Percentiles rank a stretch among this genome's conserved stretches.
Conservation (phyloP, 2,113 vertebrate species). For the Mirounga angustirostris region DNA sequence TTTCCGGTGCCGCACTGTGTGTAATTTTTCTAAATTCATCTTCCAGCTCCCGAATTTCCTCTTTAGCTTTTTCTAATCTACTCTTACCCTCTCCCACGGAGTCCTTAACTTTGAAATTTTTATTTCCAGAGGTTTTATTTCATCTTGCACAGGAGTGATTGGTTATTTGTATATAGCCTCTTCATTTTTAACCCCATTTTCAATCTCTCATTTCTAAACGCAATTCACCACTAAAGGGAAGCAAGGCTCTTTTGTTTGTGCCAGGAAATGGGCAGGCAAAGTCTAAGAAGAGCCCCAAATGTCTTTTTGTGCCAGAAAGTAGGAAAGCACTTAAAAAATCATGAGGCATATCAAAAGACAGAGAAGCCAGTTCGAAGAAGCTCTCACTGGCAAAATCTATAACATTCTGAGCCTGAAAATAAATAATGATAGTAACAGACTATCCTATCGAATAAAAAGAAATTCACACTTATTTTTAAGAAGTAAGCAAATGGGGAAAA, state of each 20-base stretch:
- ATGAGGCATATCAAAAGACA: background rate
- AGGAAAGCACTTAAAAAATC: background rate
- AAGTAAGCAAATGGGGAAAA: background rate
- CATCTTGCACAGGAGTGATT: background rate
- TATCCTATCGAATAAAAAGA: background rate
- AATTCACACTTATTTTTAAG: background rate
- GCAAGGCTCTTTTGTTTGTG: background rate
- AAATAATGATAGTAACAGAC: background rate
- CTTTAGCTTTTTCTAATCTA: slow-evolving; percentile 49
- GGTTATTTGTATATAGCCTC: background rate
- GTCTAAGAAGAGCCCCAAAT: background rate
- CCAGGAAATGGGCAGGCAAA: background rate
- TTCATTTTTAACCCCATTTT: background rate
- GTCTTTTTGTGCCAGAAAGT: background rate
- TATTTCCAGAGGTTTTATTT: slow-evolving; percentile 20
- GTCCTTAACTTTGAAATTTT: slow-evolving; percentile 10
- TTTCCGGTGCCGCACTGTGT: background rate
- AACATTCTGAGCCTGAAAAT: background rate
- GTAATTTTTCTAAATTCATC: background rate
- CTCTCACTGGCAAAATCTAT: background rate
- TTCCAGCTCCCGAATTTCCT: background rate
- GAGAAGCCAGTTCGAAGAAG: background rate
- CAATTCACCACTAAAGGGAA: background rate
- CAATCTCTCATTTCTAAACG: background rate
- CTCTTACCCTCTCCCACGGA: background rate